Evolutionary conservation across 2,888 invertebrate genomes (phyloP), one percentile per base, ranked within the genome.

Genomic region (Tanytarsus gracilentus): DNA sequence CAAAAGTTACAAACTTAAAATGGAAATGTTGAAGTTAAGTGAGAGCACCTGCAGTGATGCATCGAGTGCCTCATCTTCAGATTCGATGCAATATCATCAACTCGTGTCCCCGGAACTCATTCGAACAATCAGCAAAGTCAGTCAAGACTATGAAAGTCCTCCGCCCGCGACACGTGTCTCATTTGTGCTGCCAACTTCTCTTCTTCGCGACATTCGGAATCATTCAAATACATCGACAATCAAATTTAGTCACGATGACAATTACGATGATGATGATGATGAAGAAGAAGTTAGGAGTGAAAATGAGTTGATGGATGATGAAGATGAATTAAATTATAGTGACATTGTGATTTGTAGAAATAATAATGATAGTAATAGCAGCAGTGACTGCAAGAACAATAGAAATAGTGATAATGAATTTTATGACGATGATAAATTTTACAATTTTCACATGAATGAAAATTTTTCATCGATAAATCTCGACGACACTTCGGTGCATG

Each of bases 371-470:
- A 62, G 61, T 7, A 62, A 58, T 23, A 53, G 58, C 21, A 62
- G 59, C 9, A 62, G 60, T 29, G 58, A 14, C 14, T 11, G 23
- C 48, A 75, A 83, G 62, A 72, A 73, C 63, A 76, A 77, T 64
- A 76, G 78, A 67, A 76, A 78, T 67, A 76, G 77, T 64, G 73
- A 75, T 66, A 69, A 77, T 61, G 70, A 71, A 65, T 76, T 79
- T 66, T 86, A 83, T 69, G 86, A 87, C 69, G 80, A 86, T 67
- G 88, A 89, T 75, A 83, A 84, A 72, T 88, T 81, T 72, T 88
- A 87, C 70, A 83, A 85, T 70, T 90, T 90, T 69, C 89, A 90
- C 74, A 75, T 90, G 64, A 86, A 88, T 69, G 90, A 90, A 69
- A 79, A 81, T 70, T 76, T 78, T 64, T 66, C 68, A 60, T 66